Percentiles rank a stretch among this genome's conserved stretches.
phyloP scores from a whole-genome alignment of 2,113 vertebrate genomes.

The Upupa epops region DNA sequence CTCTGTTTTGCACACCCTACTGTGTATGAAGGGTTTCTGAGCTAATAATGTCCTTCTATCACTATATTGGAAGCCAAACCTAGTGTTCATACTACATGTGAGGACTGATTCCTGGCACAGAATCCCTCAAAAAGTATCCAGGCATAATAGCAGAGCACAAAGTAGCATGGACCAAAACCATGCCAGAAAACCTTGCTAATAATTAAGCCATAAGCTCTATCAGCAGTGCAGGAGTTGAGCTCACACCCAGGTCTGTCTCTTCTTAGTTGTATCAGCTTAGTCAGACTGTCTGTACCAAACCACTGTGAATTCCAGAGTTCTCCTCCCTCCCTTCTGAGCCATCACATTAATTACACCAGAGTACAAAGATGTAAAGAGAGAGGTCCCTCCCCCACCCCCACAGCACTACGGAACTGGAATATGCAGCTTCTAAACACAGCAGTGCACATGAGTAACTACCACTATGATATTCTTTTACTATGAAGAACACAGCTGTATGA shows the following conservation, averaged over 20 bases:
- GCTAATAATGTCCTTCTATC: neutral
- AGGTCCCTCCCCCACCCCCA: neutral
- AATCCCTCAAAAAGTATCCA: neutral
- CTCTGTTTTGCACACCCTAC: neutral
- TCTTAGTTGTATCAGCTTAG: neutral
- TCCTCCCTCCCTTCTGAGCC: neutral
- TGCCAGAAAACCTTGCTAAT: slow-evolving; percentile 12
- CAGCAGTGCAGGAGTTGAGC: neutral
- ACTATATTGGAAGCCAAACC: neutral
- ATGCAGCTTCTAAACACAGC: neutral
- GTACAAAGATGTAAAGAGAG: neutral
- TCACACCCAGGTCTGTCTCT: neutral
- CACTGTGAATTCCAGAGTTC: neutral
- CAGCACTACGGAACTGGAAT: neutral
- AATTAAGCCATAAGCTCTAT: neutral
- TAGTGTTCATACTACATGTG: too few species aligned
- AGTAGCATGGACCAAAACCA: neutral
- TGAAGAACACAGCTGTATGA: neutral
- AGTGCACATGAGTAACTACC: neutral
- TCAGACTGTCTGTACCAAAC: neutral
- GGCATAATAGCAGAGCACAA: neutral
- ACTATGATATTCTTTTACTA: neutral
- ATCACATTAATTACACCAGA: neutral
- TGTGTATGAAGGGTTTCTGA: accelerated
- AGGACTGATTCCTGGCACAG: neutral